These are phyloP conservation scores for Catocala fraxini DNA, from an alignment of 2,888 invertebrate species.

Conservation along the genomic window DNA sequence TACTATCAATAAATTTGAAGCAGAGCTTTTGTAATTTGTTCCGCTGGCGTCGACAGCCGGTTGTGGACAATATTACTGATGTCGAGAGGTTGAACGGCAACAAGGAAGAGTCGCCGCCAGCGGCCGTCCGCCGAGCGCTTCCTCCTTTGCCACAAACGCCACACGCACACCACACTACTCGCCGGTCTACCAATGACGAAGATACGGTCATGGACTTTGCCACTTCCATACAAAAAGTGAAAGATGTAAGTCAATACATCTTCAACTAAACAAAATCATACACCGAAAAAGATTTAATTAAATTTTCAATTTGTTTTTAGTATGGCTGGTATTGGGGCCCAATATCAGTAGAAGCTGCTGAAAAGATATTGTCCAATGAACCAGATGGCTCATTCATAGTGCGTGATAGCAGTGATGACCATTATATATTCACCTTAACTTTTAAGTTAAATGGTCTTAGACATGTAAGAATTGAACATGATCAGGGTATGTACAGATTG, in stretches of 20 bases:
- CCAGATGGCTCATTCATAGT: constrained; percentile 98
- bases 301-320: constrained; percentile 80
- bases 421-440: constrained; percentile 97
- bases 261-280: too few species aligned
- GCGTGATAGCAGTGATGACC: constrained; percentile 97
- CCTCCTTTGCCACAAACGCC: constrained; percentile 80
- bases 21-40: constrained; percentile 95
- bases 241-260: constrained; percentile 91
- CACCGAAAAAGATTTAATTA: too few species aligned
- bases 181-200: constrained; percentile 69
- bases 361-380: constrained; percentile 96
- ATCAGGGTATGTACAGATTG: constrained; percentile 92
- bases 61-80: constrained; percentile 61
- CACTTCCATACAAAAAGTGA: constrained; percentile 96
- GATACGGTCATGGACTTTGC: constrained; percentile 93
- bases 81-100: constrained; percentile 66
- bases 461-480: constrained; percentile 97
- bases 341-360: constrained; percentile 96
- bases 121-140: constrained; percentile 76
- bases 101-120: constrained; percentile 71
- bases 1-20: constrained; percentile 92
- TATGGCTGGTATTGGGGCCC: constrained; percentile 99
- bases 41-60: constrained; percentile 86
- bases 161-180: constrained; percentile 60
- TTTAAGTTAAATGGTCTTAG: constrained; percentile 97